Conservation (phyloP, 2,113 vertebrate genomes). For the Pachyramphus minor region DNA sequence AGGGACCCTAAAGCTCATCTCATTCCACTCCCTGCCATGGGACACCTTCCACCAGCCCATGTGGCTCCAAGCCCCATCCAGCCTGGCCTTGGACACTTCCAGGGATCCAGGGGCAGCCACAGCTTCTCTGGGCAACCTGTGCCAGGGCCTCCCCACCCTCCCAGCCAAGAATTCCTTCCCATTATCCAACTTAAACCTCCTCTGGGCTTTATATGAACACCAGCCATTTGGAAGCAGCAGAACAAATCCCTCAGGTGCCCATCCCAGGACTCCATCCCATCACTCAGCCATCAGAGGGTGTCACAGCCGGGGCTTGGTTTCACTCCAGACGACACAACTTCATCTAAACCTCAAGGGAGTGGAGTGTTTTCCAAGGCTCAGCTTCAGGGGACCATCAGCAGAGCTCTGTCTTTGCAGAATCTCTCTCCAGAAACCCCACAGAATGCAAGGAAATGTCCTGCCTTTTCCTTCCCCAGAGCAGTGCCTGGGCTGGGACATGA, state of each 20-base stretch:
- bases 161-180: accelerated
- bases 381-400: neutral
- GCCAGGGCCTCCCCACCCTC: neutral
- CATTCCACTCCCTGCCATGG: accelerated
- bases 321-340: neutral
- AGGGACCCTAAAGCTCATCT: neutral
- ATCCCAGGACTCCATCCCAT: neutral
- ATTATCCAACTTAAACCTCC: neutral
- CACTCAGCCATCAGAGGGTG: accelerated
- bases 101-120: neutral
- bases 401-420: neutral
- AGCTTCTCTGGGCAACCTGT: neutral
- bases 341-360: neutral
- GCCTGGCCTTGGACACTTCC: accelerated
- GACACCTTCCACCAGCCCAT: accelerated
- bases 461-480: neutral
- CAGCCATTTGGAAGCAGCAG: neutral
- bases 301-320: neutral
- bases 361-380: neutral
- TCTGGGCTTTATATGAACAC: neutral
- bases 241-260: neutral
- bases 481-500: neutral
- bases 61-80: accelerated
- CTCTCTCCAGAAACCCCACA: neutral
- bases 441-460: neutral